A percentile compares a stretch with the other conserved stretches of the same genome.
Conservation (phyloP, 2,113 vertebrate species). For the Echinops telfairi region DNA sequence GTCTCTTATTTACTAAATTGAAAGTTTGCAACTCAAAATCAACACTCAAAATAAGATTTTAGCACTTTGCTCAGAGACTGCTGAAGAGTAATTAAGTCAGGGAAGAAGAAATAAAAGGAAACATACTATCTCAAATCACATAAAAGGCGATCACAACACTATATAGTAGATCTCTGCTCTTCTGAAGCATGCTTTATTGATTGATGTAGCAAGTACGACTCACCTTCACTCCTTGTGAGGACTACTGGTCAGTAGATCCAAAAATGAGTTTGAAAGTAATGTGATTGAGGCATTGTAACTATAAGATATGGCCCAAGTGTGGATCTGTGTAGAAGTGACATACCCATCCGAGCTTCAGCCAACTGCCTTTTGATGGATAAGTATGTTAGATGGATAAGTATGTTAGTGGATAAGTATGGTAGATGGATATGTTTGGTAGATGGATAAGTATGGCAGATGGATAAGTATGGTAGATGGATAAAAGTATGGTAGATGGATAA, state of each 20-base stretch:
- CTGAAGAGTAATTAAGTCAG: slow-evolving; percentile 32
- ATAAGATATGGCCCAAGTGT: slow-evolving; percentile 27
- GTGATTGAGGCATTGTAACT: slow-evolving; percentile 6
- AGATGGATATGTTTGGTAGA: not conserved
- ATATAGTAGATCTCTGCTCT: not conserved
- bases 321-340: slow-evolving; percentile 59
- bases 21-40: slow-evolving; percentile 1
- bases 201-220: slow-evolving; percentile 4
- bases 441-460: not conserved
- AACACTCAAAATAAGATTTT: slow-evolving; percentile 28
- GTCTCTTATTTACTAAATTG: not conserved
- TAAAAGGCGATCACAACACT: not conserved
- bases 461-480: not conserved
- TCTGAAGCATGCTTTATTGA: not conserved
- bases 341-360: slow-evolving; percentile 7
- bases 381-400: too few species aligned
- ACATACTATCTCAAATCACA: not conserved
- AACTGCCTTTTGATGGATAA: slow-evolving; percentile 16
- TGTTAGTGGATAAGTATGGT: too few species aligned
- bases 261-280: slow-evolving; percentile 47
- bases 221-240: not conserved
- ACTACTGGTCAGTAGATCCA: slow-evolving; percentile 29
- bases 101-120: slow-evolving; percentile 10
- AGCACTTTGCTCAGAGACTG: not conserved
- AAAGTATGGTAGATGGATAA: not conserved